These are phyloP conservation scores for Ostrea denselamellosa DNA, from an alignment of 1,140 invertebrate genomes.

Conservation along the genomic window DNA sequence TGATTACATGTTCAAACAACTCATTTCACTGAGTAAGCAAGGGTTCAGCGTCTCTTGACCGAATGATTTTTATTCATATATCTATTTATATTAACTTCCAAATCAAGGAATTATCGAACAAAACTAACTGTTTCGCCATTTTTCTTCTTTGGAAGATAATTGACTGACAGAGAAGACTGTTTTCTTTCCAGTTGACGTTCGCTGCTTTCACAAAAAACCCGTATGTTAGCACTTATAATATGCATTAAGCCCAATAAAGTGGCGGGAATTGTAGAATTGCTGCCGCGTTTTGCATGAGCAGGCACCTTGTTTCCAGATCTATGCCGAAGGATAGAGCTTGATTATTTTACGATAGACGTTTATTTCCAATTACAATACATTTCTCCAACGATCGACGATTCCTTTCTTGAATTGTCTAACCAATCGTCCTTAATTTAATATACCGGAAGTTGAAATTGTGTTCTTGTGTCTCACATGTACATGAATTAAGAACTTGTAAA, in stretches of 20 bases:
- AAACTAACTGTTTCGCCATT: neutral
- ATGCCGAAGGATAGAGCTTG: neutral
- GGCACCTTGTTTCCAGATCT: neutral
- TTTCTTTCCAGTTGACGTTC: neutral
- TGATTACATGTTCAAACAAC: neutral
- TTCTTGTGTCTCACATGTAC: too few species aligned
- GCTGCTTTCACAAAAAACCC: neutral
- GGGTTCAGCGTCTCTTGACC: neutral
- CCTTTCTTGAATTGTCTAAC: neutral
- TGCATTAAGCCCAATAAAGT: neutral
- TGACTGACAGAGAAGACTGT: neutral
- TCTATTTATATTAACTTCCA: neutral
- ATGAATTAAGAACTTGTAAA: too few species aligned
- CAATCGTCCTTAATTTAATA: conserved; percentile 4
- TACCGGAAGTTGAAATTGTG: neutral
- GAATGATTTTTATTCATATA: neutral
- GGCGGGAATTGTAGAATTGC: neutral
- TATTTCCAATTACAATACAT: neutral
- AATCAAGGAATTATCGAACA: conserved; percentile 2
- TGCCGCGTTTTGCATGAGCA: neutral
- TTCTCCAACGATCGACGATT: neutral
- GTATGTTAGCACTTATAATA: neutral
- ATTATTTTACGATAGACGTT: conserved; percentile 10
- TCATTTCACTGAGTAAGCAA: neutral
- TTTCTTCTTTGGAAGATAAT: neutral